Base-by-base conservation (phyloP, 1,140 invertebrate species). In the Euura saliciscinereae region DNA sequence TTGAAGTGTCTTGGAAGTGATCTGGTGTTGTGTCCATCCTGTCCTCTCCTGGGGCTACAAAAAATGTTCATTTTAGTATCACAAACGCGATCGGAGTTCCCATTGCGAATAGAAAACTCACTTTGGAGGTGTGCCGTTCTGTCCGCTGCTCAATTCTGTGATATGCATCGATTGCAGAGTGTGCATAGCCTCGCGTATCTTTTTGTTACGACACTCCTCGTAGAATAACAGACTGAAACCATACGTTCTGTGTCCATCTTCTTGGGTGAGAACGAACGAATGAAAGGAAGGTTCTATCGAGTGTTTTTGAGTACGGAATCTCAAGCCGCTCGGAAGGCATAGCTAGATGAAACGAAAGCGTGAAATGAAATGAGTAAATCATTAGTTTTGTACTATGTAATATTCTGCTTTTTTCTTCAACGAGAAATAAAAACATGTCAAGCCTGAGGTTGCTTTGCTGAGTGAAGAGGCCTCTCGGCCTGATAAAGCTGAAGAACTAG, bases 191-290 rank as follows among this genome's bases (percentile, higher is more conserved):
- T 92, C 94, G 84, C 96, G 97, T 77, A 99, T 97, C 84, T 97
- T 95, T 68, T 92, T 90, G 84, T 97, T 97, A 68, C 92, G 92
- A 76, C 98, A 96, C 89, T 98, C 95, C 88, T 99, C 98, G 89
- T 95, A 99, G 86, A 99, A 99, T 10, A 97, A 93, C 72, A 97
- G 91, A 78, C 96, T 96, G 82, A 97, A 97, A 59, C 98, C 98
- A 90, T 97, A 98, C 69, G 93, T 94, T 77, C 97, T 90, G 74
- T 94, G 94, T 66, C 98, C 98, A 92, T 99, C 97, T 89, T 99
- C 97, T 80, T 94, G 92, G 28, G 98, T 99, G 65, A 99, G 96
- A 6, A 99, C 92, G 90, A 99, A 99, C 67, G 97, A 96, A 86
- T 99, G 98, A 89, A 99, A 99, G 76, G 91, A 91, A 11, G 97